Evolutionary conservation across 2,888 invertebrate genomes (phyloP).

Genomic region (Dynastes grantii): DNA sequence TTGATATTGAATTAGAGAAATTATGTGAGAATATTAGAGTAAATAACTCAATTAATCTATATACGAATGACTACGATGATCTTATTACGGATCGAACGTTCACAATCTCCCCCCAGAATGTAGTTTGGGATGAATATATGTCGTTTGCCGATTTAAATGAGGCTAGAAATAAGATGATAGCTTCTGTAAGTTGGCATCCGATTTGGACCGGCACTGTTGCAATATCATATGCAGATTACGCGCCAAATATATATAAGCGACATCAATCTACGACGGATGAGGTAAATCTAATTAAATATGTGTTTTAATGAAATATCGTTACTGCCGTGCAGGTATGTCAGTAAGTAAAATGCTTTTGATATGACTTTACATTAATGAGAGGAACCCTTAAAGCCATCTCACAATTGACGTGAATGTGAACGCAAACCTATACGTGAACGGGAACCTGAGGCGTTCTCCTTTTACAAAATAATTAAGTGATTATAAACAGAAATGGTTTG

Average conservation of each 20-base stretch:
- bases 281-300: not conserved
- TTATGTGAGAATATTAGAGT: constrained; percentile 64
- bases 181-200: constrained; percentile 81
- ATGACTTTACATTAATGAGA: too few species aligned
- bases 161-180: constrained; percentile 79
- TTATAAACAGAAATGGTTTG: too few species aligned
- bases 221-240: constrained; percentile 77
- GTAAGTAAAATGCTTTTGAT: too few species aligned
- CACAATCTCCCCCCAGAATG: constrained; percentile 25
- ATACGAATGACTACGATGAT: constrained; percentile 76
- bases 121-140: constrained; percentile 72
- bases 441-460: too few species aligned
- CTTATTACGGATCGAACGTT: constrained; percentile 65
- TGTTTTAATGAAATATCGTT: too few species aligned
- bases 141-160: constrained; percentile 78
- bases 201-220: constrained; percentile 80
- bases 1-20: constrained; percentile 59
- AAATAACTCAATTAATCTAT: constrained; percentile 73
- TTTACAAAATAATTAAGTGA: too few species aligned
- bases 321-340: too few species aligned
- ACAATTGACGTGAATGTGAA: too few species aligned
- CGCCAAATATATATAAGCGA: constrained; percentile 71
- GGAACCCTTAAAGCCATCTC: too few species aligned
- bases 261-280: constrained; percentile 61
- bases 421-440: too few species aligned